Evolutionary conservation across 2,888 invertebrate species (phyloP).

Genomic region (Lypha dubia): DNA sequence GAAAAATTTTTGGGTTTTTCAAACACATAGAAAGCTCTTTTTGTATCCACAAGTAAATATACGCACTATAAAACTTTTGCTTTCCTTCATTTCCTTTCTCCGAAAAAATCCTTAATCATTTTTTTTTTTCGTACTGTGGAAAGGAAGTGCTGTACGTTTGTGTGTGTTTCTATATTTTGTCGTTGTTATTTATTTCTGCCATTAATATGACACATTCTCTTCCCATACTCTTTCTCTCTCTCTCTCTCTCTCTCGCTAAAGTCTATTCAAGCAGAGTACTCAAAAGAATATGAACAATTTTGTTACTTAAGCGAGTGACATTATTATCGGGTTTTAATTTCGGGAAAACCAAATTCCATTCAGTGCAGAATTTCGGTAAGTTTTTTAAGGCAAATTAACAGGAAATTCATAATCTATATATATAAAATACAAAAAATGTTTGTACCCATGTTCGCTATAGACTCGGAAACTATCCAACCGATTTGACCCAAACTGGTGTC

Average conservation of each 20-base stretch:
- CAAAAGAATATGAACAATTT: neutral
- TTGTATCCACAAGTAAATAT: constrained; percentile 31
- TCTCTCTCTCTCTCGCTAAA: neutral
- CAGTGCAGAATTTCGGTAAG: no score
- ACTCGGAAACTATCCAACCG: no score
- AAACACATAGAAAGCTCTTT: constrained; percentile 7
- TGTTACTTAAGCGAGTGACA: neutral
- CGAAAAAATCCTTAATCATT: neutral
- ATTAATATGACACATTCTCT: neutral
- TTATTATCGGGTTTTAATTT: neutral
- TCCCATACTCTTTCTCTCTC: neutral
- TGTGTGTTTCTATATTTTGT: neutral
- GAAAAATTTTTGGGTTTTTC: constrained; percentile 35
- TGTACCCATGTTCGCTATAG: no score
- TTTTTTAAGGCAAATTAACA: no score
- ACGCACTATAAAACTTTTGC: constrained; percentile 42
- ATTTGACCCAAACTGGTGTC: no score
- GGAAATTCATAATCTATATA: no score
- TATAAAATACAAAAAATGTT: no score
- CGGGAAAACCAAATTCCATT: no score
- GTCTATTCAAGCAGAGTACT: neutral
- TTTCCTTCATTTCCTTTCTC: constrained; percentile 29
- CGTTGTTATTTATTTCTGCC: neutral
- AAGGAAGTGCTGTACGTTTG: neutral
- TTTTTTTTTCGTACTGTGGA: neutral